Conservation (phyloP, 2,888 invertebrate species). For the Drosophila rubida region DNA sequence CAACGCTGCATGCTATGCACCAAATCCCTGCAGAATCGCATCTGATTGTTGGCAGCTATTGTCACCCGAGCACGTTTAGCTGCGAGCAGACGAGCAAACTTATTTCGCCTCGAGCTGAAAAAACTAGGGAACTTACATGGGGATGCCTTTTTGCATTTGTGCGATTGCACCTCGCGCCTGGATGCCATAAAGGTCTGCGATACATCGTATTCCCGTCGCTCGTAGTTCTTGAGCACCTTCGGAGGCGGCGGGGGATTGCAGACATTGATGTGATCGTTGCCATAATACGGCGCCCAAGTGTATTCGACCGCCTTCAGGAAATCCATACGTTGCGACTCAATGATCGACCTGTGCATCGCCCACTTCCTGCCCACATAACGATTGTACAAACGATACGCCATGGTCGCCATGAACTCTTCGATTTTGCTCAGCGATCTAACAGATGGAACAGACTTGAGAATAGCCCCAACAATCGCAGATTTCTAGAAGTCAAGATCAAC, state of each 20-base stretch:
- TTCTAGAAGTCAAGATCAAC: conserved; percentile 7
- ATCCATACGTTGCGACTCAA: background rate
- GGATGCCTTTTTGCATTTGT: background rate
- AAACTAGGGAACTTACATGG: background rate
- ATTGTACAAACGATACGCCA: conserved; percentile 13
- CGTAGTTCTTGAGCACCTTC: background rate
- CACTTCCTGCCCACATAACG: conserved; percentile 11
- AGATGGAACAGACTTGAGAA: too few species aligned
- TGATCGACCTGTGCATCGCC: background rate
- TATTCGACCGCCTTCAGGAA: background rate
- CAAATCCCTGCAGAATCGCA: conserved; percentile 28
- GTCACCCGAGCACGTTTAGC: background rate
- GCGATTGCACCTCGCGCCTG: background rate
- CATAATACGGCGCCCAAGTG: conserved; percentile 7
- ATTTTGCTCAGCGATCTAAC: background rate
- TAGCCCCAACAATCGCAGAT: too few species aligned
- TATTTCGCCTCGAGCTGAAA: background rate
- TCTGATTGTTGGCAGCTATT: background rate
- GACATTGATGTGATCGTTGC: conserved; percentile 6
- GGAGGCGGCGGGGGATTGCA: background rate
- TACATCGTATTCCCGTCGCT: conserved; percentile 12
- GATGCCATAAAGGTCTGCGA: background rate
- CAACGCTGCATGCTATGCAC: conserved; percentile 23
- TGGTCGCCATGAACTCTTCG: background rate
- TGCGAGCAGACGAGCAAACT: background rate